Base-by-base conservation (phyloP, 2,888 invertebrate genomes). In the Ennomos fuscantarius region DNA sequence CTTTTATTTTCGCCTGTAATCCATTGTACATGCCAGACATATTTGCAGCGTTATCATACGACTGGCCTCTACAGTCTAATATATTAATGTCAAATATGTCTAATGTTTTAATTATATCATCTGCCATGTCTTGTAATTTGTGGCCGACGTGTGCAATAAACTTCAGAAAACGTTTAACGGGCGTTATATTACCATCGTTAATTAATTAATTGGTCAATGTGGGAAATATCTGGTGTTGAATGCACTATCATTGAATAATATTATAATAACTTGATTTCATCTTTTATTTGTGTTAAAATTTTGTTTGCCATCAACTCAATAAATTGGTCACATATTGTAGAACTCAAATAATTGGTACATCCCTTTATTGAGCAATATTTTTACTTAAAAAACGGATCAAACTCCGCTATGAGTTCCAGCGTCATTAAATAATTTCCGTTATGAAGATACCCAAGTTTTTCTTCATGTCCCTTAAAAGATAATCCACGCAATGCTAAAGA, bases 381-480 rank as follows among this genome's bases (percentile, higher is more conserved):
- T n/a, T n/a, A n/a, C n/a, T n/a, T n/a, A n/a, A 55, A 13, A 6
- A 60, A 60, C 24, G 61, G 61, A 49, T 64, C 63, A 39, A 64
- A 62, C 51, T 64, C 62, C 37, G 43, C 43, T 2, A 66, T 34
- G 8, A 60, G 45, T 48, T 66, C 62, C 9, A 62, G 24, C n/a
- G 36, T 39, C 15, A 44, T 45, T 42, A 58, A 56, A 62, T 60
- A 63, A 62, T 63, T 61, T 40, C 63, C 63, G 51, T 66, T 64
- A 32, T 66, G 53, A 36, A 13, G 49, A 11, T 51, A 56, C 13
- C 65, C 62, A 37, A 65, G 42, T 13, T 31, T 63, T 43, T 68
- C 65, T 49, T 65, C 60, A 34, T 57, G 45, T 12, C 66, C 62
- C 34, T 64, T 46, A 61, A 68, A 71, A 42, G 68, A 13, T 54